Conservation (phyloP, 2,113 vertebrate genomes). For the Platysternon megacephalum region DNA sequence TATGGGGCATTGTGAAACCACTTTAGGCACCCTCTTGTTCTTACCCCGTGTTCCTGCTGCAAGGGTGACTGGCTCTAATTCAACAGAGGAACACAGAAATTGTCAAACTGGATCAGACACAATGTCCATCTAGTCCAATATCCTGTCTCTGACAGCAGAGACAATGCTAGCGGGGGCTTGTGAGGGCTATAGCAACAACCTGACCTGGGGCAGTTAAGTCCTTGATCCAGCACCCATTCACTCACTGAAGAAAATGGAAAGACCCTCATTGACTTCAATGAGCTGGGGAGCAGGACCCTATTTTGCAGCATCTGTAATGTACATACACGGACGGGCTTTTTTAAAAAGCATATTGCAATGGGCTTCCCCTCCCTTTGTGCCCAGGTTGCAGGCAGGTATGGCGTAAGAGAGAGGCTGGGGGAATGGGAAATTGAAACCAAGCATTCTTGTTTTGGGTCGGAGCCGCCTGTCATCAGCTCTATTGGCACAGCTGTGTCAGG, state of each 20-base stretch:
- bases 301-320: neutral
- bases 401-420: neutral
- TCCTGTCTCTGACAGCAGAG: neutral
- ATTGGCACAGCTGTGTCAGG: neutral
- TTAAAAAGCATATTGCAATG: accelerated
- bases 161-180: neutral
- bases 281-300: neutral
- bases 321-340: neutral
- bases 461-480: neutral
- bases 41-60: neutral
- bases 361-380: neutral
- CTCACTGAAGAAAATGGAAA: neutral
- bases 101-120: neutral
- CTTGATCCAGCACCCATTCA: neutral
- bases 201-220: neutral
- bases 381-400: accelerated
- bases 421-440: neutral
- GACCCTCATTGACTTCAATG: neutral
- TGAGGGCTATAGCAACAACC: neutral
- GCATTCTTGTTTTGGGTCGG: neutral
- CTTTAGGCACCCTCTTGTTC: neutral
- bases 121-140: neutral
- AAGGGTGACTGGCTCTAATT: neutral
- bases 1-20: neutral
- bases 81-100: neutral